A percentile compares a stretch with the other conserved stretches of the same genome.
Conservation (phyloP, 2,888 invertebrate genomes). For the Drosophila bunnanda region DNA sequence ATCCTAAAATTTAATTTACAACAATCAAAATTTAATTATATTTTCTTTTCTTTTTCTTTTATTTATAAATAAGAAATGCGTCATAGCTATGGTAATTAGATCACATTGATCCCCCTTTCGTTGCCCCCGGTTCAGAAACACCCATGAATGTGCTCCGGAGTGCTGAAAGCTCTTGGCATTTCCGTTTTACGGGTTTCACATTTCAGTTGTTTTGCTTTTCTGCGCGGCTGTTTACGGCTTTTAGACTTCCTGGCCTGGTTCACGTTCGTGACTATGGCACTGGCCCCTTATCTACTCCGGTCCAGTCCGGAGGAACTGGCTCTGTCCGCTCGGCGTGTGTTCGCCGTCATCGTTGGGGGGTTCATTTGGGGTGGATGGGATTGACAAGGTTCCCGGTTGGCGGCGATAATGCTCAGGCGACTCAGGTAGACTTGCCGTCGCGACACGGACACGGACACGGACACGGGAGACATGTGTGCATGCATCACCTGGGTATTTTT, state of each 20-base stretch:
- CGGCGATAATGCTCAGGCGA: constrained; percentile 11
- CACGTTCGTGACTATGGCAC: constrained; percentile 63
- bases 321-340: constrained; percentile 11
- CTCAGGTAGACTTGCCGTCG: constrained; percentile 44
- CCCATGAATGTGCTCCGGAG: constrained; percentile 29
- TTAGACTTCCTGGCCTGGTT: constrained; percentile 50
- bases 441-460: constrained; percentile 17
- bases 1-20: no score
- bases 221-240: constrained; percentile 36
- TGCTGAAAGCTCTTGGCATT: constrained; percentile 36
- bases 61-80: no score
- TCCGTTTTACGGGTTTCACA: constrained; percentile 40
- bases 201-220: constrained; percentile 13
- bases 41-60: no score
- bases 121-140: neutral
- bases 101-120: neutral
- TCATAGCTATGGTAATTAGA: no score
- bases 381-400: neutral
- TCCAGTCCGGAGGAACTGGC: constrained; percentile 17
- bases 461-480: constrained; percentile 15
- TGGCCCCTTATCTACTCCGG: constrained; percentile 59
- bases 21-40: no score
- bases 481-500: constrained; percentile 48
- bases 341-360: constrained; percentile 34
- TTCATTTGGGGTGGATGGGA: neutral